A percentile compares a stretch with the other conserved stretches of the same genome.
Conservation (phyloP, 2,113 vertebrate species). For the Bos indicus region DNA sequence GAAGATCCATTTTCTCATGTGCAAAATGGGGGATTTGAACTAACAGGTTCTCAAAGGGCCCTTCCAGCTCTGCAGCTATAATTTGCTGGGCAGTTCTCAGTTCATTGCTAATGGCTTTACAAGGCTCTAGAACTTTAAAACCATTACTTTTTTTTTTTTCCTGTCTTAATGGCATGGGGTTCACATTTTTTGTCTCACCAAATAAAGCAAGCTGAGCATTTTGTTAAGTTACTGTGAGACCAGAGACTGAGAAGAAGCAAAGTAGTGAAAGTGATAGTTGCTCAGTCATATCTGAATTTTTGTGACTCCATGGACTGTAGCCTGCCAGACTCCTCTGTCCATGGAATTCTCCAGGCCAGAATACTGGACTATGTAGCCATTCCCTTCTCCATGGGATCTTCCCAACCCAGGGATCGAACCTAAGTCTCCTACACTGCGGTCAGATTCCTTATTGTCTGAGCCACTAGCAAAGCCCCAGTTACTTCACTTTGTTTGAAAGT, state of each 20-base stretch:
- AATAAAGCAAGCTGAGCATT: background rate
- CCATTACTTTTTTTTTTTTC: background rate
- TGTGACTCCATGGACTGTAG: background rate
- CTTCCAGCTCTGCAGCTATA: background rate
- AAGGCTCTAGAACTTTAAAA: background rate
- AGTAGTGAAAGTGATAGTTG: background rate
- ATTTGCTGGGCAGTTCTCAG: background rate
- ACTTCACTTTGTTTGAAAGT: background rate
- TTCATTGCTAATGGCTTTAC: background rate
- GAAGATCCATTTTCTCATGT: background rate
- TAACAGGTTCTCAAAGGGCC: background rate
- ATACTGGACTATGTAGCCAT: background rate
- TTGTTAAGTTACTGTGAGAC: background rate
- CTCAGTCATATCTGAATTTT: background rate
- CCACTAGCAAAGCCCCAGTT: background rate
- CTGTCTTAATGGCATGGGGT: background rate
- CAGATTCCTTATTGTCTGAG: background rate
- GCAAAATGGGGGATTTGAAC: background rate
- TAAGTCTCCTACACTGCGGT: rapidly evolving
- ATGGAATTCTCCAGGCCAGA: background rate
- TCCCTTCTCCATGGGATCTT: background rate
- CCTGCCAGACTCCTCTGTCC: background rate
- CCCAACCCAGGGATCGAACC: background rate
- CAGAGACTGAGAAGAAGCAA: background rate
- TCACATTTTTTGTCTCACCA: background rate